Percentiles rank a stretch among this genome's conserved stretches.
Evolutionary conservation across 53 echinoderm and acorn worm genomes (phyloP).

Genomic region (Echinarachnius parma): DNA sequence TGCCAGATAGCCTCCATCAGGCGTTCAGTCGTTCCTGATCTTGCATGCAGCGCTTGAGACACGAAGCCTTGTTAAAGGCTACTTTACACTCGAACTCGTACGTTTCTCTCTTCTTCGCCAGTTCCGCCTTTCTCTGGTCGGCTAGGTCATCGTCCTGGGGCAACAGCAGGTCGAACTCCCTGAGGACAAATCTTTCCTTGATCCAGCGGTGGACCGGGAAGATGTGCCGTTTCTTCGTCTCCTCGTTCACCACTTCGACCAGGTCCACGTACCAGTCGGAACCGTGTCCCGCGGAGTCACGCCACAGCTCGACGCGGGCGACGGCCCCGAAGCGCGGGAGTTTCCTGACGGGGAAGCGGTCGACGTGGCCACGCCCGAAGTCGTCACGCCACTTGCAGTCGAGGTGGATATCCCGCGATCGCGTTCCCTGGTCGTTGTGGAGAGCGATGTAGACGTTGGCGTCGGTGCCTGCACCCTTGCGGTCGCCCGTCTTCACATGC

Average conservation of each 20-base stretch:
- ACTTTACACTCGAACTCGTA: constrained; percentile 66
- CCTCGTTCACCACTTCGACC: constrained; percentile 44
- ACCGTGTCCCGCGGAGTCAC: constrained; percentile 27
- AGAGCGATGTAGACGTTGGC: constrained; percentile 73
- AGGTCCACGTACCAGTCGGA: constrained; percentile 80
- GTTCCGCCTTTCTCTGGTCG: constrained; percentile 57
- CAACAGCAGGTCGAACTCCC: constrained; percentile 51
- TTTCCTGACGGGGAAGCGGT: constrained; percentile 56
- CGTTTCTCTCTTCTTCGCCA: constrained; percentile 54
- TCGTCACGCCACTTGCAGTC: constrained; percentile 69
- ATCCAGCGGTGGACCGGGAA: constrained; percentile 88
- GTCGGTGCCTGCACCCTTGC: constrained; percentile 75
- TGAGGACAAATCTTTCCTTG: constrained; percentile 34
- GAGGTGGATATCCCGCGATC: constrained; percentile 66
- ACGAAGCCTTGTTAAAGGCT: too few relatives aligned
- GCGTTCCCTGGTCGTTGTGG: constrained; percentile 45
- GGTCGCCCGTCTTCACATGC: constrained; percentile 75
- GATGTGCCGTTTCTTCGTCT: constrained; percentile 9
- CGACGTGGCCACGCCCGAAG: constrained; percentile 63
- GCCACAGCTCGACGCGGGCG: constrained; percentile 74
- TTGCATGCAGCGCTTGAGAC: too few relatives aligned
- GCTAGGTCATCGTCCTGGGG: constrained; percentile 59
- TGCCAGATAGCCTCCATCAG: too few relatives aligned
- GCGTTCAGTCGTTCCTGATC: too few relatives aligned
- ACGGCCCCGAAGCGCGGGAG: constrained; percentile 67